A percentile compares a stretch with the other conserved stretches of the same genome.
phyloP scores from a whole-genome alignment of 1,140 invertebrate genomes.

The Hylyphantes graminicola region DNA sequence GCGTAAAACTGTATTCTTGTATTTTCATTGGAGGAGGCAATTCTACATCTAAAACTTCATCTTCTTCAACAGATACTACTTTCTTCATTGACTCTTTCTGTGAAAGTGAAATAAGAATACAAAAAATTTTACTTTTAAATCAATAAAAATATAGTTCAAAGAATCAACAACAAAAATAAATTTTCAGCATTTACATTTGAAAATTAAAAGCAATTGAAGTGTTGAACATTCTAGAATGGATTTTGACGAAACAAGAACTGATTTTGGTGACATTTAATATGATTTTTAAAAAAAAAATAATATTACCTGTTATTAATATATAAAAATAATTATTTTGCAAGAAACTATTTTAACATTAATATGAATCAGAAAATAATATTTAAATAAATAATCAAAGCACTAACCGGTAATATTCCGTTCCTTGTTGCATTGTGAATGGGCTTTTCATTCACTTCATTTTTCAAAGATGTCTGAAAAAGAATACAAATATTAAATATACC shows the following conservation, averaged over 20 bases:
- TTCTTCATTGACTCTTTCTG: slow-evolving; percentile 38
- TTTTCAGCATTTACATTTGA: neutral
- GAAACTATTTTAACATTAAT: slow-evolving; percentile 6
- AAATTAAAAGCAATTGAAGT: neutral
- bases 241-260: too few species aligned
- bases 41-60: slow-evolving; percentile 83
- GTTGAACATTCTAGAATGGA: too few species aligned
- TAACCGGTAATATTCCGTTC: slow-evolving; percentile 33
- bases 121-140: neutral
- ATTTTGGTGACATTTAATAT: too few species aligned
- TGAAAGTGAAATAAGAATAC: neutral
- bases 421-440: slow-evolving; percentile 17
- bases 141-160: neutral
- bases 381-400: neutral
- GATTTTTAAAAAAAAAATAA: too few species aligned
- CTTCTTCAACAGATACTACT: slow-evolving; percentile 72
- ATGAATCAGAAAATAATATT: neutral
- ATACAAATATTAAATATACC: slow-evolving; percentile 3
- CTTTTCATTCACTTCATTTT: slow-evolving; percentile 69
- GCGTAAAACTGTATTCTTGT: slow-evolving; percentile 80
- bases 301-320: too few species aligned
- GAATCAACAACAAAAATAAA: neutral
- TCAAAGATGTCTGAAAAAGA: slow-evolving; percentile 78
- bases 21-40: slow-evolving; percentile 96
- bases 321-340: neutral